These are phyloP conservation scores for Paratrypauchen microcephalus DNA, from an alignment of 2,797 vertebrate genomes.

Conservation along the genomic window DNA sequence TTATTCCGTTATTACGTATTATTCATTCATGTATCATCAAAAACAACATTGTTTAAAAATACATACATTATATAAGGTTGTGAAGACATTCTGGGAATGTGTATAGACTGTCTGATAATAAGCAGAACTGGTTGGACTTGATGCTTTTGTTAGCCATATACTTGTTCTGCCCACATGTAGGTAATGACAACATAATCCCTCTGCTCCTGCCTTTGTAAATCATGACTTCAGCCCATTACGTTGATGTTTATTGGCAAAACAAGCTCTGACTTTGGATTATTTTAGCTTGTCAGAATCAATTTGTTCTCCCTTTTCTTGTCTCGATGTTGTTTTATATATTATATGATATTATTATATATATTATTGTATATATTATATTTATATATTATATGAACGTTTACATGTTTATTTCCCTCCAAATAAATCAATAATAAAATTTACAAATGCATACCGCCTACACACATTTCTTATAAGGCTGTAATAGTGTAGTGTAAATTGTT, in stretches of 20 bases:
- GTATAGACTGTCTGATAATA: background rate
- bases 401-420: background rate
- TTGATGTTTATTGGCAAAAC: background rate
- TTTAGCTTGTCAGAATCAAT: background rate
- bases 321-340: background rate
- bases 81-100: background rate
- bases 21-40: background rate
- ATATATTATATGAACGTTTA: background rate
- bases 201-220: background rate
- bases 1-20: background rate
- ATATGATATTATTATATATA: too few species aligned
- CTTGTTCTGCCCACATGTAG: background rate
- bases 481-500: background rate
- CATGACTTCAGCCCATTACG: background rate
- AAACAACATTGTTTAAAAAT: background rate
- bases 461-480: background rate
- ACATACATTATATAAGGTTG: too few species aligned
- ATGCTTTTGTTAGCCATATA: background rate
- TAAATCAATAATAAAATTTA: background rate
- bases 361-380: too few species aligned
- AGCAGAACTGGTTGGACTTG: constrained; percentile 5
- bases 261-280: background rate
- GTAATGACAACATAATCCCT: background rate
- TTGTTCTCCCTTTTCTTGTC: too few species aligned
- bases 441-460: background rate